Base-by-base conservation (phyloP, 2,888 invertebrate genomes). In the Drosophila suboccidentalis region DNA sequence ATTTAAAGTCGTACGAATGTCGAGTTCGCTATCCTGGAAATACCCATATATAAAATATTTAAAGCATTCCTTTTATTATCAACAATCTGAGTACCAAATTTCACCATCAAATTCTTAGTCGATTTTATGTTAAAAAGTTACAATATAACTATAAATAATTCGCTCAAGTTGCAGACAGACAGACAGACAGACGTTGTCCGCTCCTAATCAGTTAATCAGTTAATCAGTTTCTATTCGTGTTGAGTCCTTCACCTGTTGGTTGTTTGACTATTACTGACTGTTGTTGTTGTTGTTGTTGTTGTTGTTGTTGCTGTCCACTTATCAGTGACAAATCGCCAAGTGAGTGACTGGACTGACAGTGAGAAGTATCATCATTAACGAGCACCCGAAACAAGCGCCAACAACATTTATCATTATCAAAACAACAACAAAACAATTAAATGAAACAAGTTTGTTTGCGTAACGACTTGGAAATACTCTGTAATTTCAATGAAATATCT, bases 281-380 rank as follows among this genome's bases (percentile, higher is more conserved):
- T 43, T 22, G 34, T n/a, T 58, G 6, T 22, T 17, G 26, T 44
- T 57, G 43, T 51, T 50, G 19, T 32, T 46, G 13, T 44, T 59
- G 34, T 34, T 63, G 54, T 46, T 58, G 62, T 17, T 68, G 55
- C 53, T 46, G 38, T 70, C 77, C 50, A 64, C 77, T 82, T 82
- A 84, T 83, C 73, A 59, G 75, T 84, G 83, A 84, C 83, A 87
- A 84, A 84, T 84, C 79, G 77, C 70, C 73, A 73, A 79, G 60
- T 64, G 76, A 76, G 68, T 79, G 74, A 64, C 57, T 65, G 64
- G 46, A 49, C 70, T 78, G 83, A 83, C 83, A 83, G 74, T 72
- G 74, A 79, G 86, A 80, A 74, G 83, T 78, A 87, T 87, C 83
- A 81, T 84, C 87, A 87, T 84, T 87, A 83, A 79, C 72, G 60